phyloP scores from a whole-genome alignment of 2,888 invertebrate genomes.

The Lysandra bellargus region DNA sequence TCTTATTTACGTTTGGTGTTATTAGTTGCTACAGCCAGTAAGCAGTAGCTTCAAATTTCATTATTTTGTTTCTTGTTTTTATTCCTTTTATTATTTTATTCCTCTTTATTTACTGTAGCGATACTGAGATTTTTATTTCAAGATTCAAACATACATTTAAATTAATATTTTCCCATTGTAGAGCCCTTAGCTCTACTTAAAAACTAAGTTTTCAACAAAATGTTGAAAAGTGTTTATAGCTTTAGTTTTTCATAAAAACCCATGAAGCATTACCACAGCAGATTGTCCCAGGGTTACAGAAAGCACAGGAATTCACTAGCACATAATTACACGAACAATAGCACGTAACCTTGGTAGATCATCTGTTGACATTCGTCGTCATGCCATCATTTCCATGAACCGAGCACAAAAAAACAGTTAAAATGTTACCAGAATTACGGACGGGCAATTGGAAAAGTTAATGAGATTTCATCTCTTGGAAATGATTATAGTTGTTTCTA shows the following conservation, averaged over 20 bases:
- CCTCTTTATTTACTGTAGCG: not conserved
- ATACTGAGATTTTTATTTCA: not conserved
- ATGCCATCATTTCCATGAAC: slow-evolving; percentile 29
- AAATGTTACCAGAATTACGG: slow-evolving; percentile 32
- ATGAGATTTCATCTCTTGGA: slow-evolving; percentile 31
- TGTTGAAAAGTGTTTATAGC: no score
- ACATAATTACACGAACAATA: slow-evolving; percentile 31
- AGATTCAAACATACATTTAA: no score
- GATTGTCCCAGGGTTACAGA: not conserved
- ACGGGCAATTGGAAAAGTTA: slow-evolving; percentile 29
- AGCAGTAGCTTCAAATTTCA: not conserved
- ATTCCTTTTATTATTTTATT: not conserved
- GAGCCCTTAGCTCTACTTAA: not conserved
- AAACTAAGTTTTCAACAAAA: not conserved
- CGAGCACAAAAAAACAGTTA: slow-evolving; percentile 24
- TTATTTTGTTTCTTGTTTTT: not conserved
- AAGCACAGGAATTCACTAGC: not conserved
- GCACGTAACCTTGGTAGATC: slow-evolving; percentile 40
- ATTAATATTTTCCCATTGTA: no score
- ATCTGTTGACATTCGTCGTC: slow-evolving; percentile 44
- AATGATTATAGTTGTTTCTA: slow-evolving; percentile 25
- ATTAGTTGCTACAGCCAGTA: not conserved
- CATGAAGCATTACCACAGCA: not conserved
- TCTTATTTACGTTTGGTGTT: not conserved
- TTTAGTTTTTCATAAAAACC: no score